phyloP scores from a whole-genome alignment of 2,888 invertebrate genomes.

The Catocala sponsa region DNA sequence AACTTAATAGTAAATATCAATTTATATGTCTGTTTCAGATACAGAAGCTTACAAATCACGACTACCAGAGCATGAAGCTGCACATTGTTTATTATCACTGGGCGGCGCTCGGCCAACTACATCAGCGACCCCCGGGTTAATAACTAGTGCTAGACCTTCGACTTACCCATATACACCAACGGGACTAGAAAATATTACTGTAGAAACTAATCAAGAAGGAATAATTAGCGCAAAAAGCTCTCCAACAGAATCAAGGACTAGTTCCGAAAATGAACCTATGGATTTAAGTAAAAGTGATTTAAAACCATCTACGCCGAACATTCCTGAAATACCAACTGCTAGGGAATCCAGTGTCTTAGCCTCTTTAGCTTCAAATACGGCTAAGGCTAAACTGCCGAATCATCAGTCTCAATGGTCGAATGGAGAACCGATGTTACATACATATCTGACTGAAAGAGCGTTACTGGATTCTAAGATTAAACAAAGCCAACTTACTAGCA shows the following conservation, averaged over 20 bases:
- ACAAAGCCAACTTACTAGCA: conserved; percentile 88
- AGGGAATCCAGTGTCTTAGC: conserved; percentile 89
- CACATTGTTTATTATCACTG: conserved; percentile 93
- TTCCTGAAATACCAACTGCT: conserved; percentile 88
- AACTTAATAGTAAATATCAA: neutral
- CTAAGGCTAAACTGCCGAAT: conserved; percentile 89
- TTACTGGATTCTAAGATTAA: conserved; percentile 91
- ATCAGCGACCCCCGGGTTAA: conserved; percentile 84
- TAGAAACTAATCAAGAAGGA: conserved; percentile 70
- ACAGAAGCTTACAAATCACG: conserved; percentile 91
- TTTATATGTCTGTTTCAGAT: conserved; percentile 72
- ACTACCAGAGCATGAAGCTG: conserved; percentile 95
- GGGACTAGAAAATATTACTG: conserved; percentile 63
- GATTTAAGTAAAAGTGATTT: conserved; percentile 81
- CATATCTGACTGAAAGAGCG: conserved; percentile 92
- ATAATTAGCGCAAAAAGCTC: conserved; percentile 59
- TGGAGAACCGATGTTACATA: conserved; percentile 91
- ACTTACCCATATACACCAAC: conserved; percentile 90
- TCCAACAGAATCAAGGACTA: conserved; percentile 67
- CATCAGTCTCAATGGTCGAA: conserved; percentile 86
- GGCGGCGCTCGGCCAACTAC: conserved; percentile 88
- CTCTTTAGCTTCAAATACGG: conserved; percentile 89
- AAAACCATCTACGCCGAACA: conserved; percentile 65
- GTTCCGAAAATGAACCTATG: conserved; percentile 87
- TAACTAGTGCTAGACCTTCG: conserved; percentile 89